A percentile compares a stretch with the other conserved stretches of the same genome.
These are phyloP conservation scores for Watsonalla cultraria DNA, from an alignment of 2,888 invertebrate genomes.

Conservation along the genomic window DNA sequence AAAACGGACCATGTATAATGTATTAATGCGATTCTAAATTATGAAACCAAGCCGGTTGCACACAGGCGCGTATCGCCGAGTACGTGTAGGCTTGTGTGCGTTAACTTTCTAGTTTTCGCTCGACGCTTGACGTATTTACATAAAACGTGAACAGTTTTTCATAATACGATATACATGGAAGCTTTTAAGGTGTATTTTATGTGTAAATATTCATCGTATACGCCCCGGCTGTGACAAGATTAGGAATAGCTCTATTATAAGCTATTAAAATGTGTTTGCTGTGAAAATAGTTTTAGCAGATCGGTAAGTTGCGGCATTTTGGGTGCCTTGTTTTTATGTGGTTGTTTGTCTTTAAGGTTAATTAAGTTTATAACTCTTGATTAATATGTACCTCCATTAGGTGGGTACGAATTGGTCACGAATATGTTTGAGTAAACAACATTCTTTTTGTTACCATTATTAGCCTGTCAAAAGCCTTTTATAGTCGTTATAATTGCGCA, in stretches of 20 bases:
- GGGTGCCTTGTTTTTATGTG: slow-evolving; percentile 14
- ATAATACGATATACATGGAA: slow-evolving; percentile 72
- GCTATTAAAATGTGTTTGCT: slow-evolving; percentile 45
- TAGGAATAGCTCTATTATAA: slow-evolving; percentile 61
- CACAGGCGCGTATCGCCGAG: slow-evolving; percentile 23
- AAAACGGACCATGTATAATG: slow-evolving; percentile 19
- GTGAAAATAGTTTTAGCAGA: slow-evolving; percentile 20
- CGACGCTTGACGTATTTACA: slow-evolving; percentile 68
- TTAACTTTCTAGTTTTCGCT: slow-evolving; percentile 78
- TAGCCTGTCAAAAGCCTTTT: neutral
- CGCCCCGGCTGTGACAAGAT: slow-evolving; percentile 48
- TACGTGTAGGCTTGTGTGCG: slow-evolving; percentile 47
- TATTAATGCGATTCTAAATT: slow-evolving; percentile 47
- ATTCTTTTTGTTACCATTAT: neutral
- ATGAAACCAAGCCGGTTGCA: slow-evolving; percentile 56
- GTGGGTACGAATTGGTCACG: neutral
- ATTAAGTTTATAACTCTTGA: neutral
- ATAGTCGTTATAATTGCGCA: neutral
- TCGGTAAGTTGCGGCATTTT: slow-evolving; percentile 20
- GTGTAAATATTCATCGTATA: slow-evolving; percentile 66
- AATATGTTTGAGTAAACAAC: neutral
- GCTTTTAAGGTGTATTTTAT: slow-evolving; percentile 55
- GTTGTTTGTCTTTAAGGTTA: neutral
- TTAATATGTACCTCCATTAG: neutral
- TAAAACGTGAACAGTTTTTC: slow-evolving; percentile 77